phyloP scores from a whole-genome alignment of 2,797 vertebrate species.

The Scolopax rusticola region DNA sequence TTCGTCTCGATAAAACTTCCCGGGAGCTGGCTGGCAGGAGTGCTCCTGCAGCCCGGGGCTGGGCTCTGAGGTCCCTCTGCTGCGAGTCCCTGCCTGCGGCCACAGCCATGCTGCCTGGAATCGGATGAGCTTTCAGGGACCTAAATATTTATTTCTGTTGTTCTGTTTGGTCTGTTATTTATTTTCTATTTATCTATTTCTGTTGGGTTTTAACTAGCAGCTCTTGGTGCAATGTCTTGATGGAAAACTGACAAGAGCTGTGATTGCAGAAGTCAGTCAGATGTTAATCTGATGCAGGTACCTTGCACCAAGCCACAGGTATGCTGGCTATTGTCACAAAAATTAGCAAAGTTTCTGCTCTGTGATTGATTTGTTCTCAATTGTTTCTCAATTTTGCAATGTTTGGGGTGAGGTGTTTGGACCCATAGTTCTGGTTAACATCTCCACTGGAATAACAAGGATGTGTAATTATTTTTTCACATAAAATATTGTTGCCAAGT shows the following conservation, averaged over 20 bases:
- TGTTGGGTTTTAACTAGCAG: not conserved
- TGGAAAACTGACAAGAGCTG: not conserved
- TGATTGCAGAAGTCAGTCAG: not conserved
- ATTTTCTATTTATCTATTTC: not conserved
- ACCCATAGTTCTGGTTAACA: not conserved
- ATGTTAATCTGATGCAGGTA: not conserved
- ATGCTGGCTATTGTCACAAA: not conserved
- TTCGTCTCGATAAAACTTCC: not conserved
- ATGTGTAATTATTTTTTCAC: not conserved
- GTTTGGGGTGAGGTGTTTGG: not conserved
- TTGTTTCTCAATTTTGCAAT: not conserved
- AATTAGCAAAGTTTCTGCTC: not conserved
- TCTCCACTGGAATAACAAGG: not conserved
- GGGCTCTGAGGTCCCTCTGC: not conserved
- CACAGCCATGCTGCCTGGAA: not conserved
- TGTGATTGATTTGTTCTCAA: not conserved
- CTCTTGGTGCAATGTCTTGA: not conserved
- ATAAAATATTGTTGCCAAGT: not conserved
- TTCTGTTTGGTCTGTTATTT: too few species aligned
- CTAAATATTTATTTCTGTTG: not conserved
- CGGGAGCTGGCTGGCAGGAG: not conserved
- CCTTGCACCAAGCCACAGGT: not conserved
- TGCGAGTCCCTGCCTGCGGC: not conserved
- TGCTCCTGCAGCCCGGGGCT: not conserved
- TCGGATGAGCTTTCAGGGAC: not conserved